phyloP scores from a whole-genome alignment of 2,888 invertebrate genomes.

The Prosopocoilus inquinatus region DNA sequence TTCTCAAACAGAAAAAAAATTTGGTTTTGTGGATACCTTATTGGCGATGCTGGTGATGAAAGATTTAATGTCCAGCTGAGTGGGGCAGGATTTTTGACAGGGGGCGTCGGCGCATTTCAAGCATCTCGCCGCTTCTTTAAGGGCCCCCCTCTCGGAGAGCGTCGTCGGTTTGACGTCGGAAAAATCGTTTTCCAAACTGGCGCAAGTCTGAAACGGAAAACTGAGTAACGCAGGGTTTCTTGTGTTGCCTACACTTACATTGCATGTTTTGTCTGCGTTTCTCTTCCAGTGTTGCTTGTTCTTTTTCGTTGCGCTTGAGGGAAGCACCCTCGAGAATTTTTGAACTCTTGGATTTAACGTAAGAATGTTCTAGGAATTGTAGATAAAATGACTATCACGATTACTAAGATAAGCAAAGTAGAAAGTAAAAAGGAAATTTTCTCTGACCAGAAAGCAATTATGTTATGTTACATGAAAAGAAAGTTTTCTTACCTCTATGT shows the following conservation, averaged over 20 bases:
- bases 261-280: slow-evolving; percentile 80
- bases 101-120: slow-evolving; percentile 95
- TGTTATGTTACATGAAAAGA: slow-evolving; percentile 2
- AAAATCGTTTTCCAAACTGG: slow-evolving; percentile 80
- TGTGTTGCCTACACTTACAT: slow-evolving; percentile 57
- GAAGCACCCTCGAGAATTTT: slow-evolving; percentile 73
- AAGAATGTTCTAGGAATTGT: slow-evolving; percentile 74
- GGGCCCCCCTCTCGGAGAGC: slow-evolving; percentile 89
- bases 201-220: slow-evolving; percentile 59
- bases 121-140: slow-evolving; percentile 85
- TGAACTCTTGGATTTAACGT: slow-evolving; percentile 81
- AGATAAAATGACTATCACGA: slow-evolving; percentile 8
- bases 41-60: slow-evolving; percentile 97
- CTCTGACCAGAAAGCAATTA: not conserved
- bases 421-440: no score
- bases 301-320: slow-evolving; percentile 80
- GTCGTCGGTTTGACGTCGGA: slow-evolving; percentile 98
- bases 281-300: slow-evolving; percentile 95
- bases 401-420: no score
- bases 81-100: slow-evolving; percentile 98
- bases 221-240: slow-evolving; percentile 2
- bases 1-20: not conserved
- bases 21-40: slow-evolving; percentile 70
- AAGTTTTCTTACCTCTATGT: slow-evolving; percentile 69
- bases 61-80: slow-evolving; percentile 93